Percentiles rank a stretch among this genome's conserved stretches.
Conservation (phyloP, 2,113 vertebrate species). For the Picathartes gymnocephalus region DNA sequence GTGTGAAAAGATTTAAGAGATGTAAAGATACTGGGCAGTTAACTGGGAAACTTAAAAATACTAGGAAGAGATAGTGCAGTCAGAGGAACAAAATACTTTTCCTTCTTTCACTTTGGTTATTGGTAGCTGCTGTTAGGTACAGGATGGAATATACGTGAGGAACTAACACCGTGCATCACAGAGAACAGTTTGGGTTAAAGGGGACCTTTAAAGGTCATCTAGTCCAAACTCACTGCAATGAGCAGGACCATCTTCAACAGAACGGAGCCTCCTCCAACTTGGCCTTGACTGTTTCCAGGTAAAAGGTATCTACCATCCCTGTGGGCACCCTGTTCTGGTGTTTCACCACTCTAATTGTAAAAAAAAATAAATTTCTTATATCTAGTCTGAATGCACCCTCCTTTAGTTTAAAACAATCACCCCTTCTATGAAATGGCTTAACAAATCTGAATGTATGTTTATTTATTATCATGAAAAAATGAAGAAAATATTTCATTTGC, state of each 20-base stretch:
- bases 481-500: neutral
- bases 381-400: neutral
- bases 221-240: neutral
- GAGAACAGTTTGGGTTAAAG: neutral
- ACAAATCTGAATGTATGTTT: neutral
- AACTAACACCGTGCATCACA: neutral
- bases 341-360: neutral
- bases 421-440: neutral
- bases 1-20: neutral
- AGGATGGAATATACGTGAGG: neutral
- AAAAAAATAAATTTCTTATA: neutral
- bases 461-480: neutral
- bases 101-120: neutral
- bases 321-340: neutral
- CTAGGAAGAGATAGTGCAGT: neutral
- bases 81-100: neutral
- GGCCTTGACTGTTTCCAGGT: neutral
- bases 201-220: neutral
- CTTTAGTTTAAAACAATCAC: neutral
- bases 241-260: neutral
- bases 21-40: neutral
- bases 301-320: neutral
- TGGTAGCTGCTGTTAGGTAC: neutral
- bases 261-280: neutral
- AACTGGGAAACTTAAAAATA: neutral